Evolutionary conservation across 1,140 invertebrate genomes (phyloP).

Genomic region (Brachionus calyciflorus): DNA sequence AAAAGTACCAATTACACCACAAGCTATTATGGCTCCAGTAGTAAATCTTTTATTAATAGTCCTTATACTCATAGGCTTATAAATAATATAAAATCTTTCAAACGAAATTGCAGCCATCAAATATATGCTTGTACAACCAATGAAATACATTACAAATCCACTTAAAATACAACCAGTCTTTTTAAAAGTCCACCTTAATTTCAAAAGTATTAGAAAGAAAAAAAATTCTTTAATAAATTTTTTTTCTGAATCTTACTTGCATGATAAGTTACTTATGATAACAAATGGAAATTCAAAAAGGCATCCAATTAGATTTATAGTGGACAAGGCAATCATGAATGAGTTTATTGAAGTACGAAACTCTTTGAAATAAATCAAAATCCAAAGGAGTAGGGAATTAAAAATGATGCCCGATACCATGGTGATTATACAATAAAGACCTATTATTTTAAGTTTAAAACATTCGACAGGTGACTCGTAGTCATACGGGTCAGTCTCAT

Average conservation of each 20-base stretch:
- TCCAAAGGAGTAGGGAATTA: conserved; percentile 1
- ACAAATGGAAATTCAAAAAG: conserved; percentile 24
- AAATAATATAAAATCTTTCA: not conserved
- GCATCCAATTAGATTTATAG: not conserved
- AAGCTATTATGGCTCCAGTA: too few relatives aligned
- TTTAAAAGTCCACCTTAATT: conserved; percentile 36
- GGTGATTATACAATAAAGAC: not conserved
- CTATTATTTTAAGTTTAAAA: conserved; percentile 25
- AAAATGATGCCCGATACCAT: not conserved
- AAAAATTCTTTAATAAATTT: not conserved
- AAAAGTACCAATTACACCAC: too few relatives aligned
- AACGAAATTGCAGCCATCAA: conserved; percentile 12
- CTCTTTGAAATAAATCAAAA: not conserved
- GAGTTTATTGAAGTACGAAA: not conserved
- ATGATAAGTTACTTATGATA: not conserved
- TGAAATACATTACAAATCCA: conserved; percentile 24
- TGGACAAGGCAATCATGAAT: conserved; percentile 29
- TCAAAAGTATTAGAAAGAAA: too few relatives aligned
- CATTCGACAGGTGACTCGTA: not conserved
- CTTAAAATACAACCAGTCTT: not conserved
- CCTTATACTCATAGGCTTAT: too few relatives aligned
- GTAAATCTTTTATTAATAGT: too few relatives aligned
- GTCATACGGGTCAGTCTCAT: not conserved
- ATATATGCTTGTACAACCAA: conserved; percentile 28
- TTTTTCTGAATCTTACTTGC: conserved; percentile 7